Conservation (phyloP, 2,113 vertebrate genomes). For the Nothocercus julius region DNA sequence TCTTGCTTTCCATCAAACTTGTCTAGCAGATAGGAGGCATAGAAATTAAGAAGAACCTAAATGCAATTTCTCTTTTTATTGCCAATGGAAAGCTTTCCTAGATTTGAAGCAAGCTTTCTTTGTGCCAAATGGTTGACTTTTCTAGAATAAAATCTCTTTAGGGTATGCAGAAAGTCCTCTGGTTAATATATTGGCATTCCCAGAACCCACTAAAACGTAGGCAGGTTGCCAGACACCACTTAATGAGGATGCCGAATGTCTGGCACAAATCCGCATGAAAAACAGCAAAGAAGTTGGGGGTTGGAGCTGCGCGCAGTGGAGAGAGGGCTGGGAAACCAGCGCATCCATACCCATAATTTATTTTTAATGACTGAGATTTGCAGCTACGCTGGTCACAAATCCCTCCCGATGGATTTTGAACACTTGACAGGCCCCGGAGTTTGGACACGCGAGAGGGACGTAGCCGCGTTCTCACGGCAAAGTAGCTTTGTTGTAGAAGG, state of each 20-base stretch:
- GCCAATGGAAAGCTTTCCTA: conserved; percentile 66
- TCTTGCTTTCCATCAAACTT: conserved; percentile 50
- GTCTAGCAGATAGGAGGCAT: conserved; percentile 59
- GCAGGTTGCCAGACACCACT: conserved; percentile 80
- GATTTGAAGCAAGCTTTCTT: conserved; percentile 64
- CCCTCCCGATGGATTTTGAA: background rate
- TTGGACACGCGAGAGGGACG: background rate
- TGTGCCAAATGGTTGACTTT: conserved; percentile 80
- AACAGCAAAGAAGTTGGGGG: conserved; percentile 57
- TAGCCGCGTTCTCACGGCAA: background rate
- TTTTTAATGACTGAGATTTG: conserved; percentile 71
- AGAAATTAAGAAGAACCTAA: conserved; percentile 66
- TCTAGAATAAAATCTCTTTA: conserved; percentile 78
- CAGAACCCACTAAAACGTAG: conserved; percentile 79
- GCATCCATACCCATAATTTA: conserved; percentile 66
- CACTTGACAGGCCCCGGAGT: background rate
- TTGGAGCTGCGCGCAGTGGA: background rate
- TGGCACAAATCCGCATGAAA: conserved; percentile 76
- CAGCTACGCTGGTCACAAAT: background rate
- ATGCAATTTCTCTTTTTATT: conserved; percentile 69
- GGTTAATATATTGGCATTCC: conserved; percentile 84
- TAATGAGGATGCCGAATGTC: conserved; percentile 79
- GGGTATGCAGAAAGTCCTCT: conserved; percentile 75
- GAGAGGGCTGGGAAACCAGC: conserved; percentile 33
- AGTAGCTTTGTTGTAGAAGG: background rate